Conservation (phyloP, 2,888 invertebrate species). For the Leptothorax acervorum region DNA sequence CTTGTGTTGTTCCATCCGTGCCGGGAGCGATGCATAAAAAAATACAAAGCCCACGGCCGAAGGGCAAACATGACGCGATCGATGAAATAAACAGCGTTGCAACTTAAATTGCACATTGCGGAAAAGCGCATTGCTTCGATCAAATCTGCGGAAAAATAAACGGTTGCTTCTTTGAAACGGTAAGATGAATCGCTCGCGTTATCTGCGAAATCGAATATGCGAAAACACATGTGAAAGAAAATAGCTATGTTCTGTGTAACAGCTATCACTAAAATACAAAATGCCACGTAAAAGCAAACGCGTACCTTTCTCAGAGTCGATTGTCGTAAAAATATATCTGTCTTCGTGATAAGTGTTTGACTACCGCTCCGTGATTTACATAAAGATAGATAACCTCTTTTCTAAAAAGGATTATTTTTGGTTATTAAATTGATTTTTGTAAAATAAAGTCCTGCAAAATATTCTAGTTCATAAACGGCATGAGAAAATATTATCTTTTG, state of each 20-base stretch:
- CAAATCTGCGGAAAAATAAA: conserved; percentile 31
- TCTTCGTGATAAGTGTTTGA: background rate
- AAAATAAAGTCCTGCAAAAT: background rate
- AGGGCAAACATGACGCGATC: conserved; percentile 16
- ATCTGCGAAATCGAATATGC: conserved; percentile 17
- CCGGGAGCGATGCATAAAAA: conserved; percentile 1
- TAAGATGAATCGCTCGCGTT: conserved; percentile 29
- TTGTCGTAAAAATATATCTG: background rate
- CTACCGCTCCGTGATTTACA: background rate
- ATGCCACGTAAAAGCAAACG: background rate
- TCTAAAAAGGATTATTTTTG: background rate
- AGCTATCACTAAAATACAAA: background rate
- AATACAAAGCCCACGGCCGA: conserved; percentile 17
- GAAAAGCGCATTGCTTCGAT: conserved; percentile 19
- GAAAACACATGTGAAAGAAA: conserved; percentile 11
- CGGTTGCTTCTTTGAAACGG: conserved; percentile 12
- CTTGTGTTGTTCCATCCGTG: conserved; percentile 1
- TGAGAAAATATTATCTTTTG: background rate
- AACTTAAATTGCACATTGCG: conserved; percentile 20
- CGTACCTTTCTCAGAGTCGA: background rate
- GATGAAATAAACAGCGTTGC: conserved; percentile 30
- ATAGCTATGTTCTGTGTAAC: background rate
- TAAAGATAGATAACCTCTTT: background rate
- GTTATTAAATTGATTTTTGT: background rate
- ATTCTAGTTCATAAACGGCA: background rate